phyloP scores from a whole-genome alignment of 1,140 invertebrate species.

The Maconellicoccus hirsutus region DNA sequence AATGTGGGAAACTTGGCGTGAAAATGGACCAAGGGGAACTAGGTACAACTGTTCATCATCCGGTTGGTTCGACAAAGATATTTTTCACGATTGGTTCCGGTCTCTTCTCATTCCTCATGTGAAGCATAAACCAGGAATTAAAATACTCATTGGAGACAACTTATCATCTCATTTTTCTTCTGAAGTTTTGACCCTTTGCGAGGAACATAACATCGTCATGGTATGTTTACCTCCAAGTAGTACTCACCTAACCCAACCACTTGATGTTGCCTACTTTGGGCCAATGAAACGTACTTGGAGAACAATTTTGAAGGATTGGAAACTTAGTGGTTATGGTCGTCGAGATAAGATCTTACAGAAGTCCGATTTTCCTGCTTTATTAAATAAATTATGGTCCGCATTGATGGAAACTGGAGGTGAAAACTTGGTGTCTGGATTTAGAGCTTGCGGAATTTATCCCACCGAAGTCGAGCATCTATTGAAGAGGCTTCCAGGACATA shows the following conservation, averaged over 20 bases:
- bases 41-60: conserved; percentile 34
- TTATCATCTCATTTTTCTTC: conserved; percentile 29
- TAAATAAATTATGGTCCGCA: too few species aligned
- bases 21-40: conserved; percentile 31
- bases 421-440: too few species aligned
- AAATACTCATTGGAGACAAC: conserved; percentile 35
- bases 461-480: too few species aligned
- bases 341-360: too few species aligned
- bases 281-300: too few species aligned
- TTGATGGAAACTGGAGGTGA: too few species aligned
- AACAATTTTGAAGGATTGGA: too few species aligned
- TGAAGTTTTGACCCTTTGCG: conserved; percentile 29
- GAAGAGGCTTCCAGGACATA: too few species aligned
- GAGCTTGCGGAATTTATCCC: too few species aligned
- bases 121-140: conserved; percentile 33
- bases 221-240: conserved; percentile 36
- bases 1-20: conserved; percentile 34
- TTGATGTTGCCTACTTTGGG: conserved; percentile 37
- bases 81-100: conserved; percentile 36
- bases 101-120: conserved; percentile 31
- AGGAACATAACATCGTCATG: conserved; percentile 35
- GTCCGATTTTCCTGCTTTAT: too few species aligned
- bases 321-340: too few species aligned
- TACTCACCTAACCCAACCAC: too few species aligned
- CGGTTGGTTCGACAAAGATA: conserved; percentile 33